Evolutionary conservation across 1,140 invertebrate species (phyloP).

Genomic region (Bombus polaris): DNA sequence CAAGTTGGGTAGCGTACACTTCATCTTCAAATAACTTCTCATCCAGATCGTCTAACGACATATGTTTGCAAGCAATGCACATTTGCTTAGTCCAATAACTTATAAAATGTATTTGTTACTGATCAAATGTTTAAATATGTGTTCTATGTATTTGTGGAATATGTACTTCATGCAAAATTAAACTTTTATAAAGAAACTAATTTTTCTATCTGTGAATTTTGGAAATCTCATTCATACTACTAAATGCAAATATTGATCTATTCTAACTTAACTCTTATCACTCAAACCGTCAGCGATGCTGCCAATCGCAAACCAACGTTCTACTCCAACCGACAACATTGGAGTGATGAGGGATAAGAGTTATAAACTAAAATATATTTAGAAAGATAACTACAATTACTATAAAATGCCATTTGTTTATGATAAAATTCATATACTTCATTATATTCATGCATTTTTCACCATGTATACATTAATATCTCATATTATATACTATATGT

Average conservation of each 20-base stretch:
- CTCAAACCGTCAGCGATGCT: too few relatives aligned
- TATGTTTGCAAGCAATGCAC: constrained; percentile 57
- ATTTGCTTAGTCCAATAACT: constrained; percentile 44
- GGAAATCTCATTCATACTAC: not conserved
- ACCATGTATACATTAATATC: not conserved
- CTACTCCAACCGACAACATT: too few relatives aligned
- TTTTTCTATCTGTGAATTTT: not conserved
- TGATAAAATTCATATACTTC: not conserved
- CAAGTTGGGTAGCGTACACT: constrained; percentile 67
- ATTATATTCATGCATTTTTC: constrained; percentile 12
- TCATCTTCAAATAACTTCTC: constrained; percentile 79
- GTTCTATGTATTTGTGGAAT: not conserved
- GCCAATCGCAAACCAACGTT: too few relatives aligned
- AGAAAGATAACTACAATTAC: constrained; percentile 4
- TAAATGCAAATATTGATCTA: constrained; percentile 2
- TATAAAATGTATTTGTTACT: constrained; percentile 32
- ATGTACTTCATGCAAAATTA: not conserved
- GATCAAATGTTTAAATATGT: constrained; percentile 3
- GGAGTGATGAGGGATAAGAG: too few relatives aligned
- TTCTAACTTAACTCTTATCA: not conserved
- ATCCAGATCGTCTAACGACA: constrained; percentile 81
- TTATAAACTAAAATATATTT: constrained; percentile 21
- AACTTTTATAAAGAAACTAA: not conserved
- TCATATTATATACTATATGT: not conserved
- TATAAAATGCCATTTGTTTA: not conserved